Evolutionary conservation across 2,113 vertebrate genomes (phyloP), one percentile per base, ranked within the genome.

Genomic region (Uria aalge): DNA sequence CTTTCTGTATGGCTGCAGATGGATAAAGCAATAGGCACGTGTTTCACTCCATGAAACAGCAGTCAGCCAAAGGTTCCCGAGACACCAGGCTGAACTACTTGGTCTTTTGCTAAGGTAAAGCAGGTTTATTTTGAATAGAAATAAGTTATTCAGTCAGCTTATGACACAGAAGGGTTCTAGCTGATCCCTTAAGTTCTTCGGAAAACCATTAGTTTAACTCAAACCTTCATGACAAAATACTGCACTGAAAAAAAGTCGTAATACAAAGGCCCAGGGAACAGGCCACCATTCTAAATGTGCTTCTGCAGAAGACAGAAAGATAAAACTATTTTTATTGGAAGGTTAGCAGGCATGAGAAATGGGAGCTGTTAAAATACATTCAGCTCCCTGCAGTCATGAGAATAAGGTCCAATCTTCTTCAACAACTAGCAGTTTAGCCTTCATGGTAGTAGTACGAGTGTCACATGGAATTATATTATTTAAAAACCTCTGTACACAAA

Each of bases 381-480:
- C 86, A 45, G 52, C 16, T 73, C 34, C 79, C 86, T 86, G 38
- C 62, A 85, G 69, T 7, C 41, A 43, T 6, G 21, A 56, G 45
- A 45, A 29, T 4, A 13, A 76, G 29, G 6, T 38, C 43, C 21
- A 8, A 15, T 3, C 40, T 14, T 69, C 59, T 24, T 52, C 8
- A 79, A 13, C 27, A 80, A 16, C 17, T 8, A 15, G 0, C 5
- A 4, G 16, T 43, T 55, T 30, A 71, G 20, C 32, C 69, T 55
- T 12, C 18, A 18, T 10, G 11, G 40, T 4, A 81, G 80, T 2
- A 43, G 38, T 11, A 47, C 1, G 0, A 59, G 27, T 9, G 20
- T 17, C n/a, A 8, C 1, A 0, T 4, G 19, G 60, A 81, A 38
- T 55, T 3, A 2, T 11, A 18, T 3, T 29, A n/a, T 0, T 73